Percentiles rank a stretch among this genome's conserved stretches.
These are phyloP conservation scores for Aspidiotus rigidus DNA, from an alignment of 2,888 invertebrate genomes.

Conservation along the genomic window DNA sequence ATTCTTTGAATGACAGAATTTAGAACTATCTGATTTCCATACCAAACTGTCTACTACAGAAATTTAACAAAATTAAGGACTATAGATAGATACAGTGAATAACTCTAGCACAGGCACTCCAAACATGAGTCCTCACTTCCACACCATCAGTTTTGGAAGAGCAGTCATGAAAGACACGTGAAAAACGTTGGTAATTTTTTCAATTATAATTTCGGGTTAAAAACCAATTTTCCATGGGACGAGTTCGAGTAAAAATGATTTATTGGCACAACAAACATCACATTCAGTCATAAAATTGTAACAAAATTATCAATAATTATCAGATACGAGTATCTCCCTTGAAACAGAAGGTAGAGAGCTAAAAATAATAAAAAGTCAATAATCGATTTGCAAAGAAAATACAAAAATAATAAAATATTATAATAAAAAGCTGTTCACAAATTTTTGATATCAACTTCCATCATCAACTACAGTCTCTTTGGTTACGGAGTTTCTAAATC, in stretches of 20 bases:
- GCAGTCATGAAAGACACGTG: no score
- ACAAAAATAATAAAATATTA: neutral
- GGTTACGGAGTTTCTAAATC: constrained; percentile 22
- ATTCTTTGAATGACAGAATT: no score
- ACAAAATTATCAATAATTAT: neutral
- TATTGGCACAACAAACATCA: neutral
- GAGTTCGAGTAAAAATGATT: neutral
- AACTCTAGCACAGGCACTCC: no score
- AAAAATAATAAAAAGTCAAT: neutral
- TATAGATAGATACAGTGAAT: no score
- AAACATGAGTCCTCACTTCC: no score
- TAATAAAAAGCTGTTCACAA: constrained; percentile 22
- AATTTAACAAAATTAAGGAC: no score
- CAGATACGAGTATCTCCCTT: neutral
- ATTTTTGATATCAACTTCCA: constrained; percentile 19
- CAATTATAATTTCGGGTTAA: no score
- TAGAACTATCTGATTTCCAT: no score
- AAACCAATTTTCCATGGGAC: no score
- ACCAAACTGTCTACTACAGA: no score
- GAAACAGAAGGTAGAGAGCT: neutral
- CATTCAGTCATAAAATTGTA: neutral
- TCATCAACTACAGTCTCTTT: constrained; percentile 23
- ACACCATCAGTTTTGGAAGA: no score
- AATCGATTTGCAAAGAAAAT: neutral
- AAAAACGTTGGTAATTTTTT: no score